Conservation (phyloP, 2,797 vertebrate genomes). For the Sparidentex hasta region DNA sequence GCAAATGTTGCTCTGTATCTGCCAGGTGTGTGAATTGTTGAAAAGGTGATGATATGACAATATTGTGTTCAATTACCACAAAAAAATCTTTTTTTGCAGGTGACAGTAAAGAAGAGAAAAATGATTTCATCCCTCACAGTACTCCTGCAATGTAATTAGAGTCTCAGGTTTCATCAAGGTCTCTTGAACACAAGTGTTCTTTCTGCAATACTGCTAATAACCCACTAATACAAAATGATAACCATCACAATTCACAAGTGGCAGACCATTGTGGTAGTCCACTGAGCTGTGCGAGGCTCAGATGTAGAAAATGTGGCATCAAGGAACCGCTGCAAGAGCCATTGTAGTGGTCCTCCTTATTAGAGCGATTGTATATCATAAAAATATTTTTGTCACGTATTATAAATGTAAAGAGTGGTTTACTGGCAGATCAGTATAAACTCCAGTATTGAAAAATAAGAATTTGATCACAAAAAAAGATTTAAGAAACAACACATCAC, state of each 20-base stretch:
- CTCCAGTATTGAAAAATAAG: no score
- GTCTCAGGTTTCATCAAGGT: neutral
- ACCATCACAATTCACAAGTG: neutral
- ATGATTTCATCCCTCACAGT: neutral
- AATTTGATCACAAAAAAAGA: no score
- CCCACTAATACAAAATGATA: slow-evolving; percentile 18
- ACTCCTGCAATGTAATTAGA: neutral
- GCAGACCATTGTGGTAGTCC: neutral
- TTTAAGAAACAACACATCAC: neutral
- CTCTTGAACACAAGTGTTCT: neutral
- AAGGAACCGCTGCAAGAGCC: neutral
- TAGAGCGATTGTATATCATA: neutral
- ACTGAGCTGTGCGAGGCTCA: neutral
- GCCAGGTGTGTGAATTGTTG: neutral
- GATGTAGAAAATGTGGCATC: neutral
- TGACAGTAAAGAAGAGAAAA: slow-evolving; percentile 2
- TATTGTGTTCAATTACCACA: neutral
- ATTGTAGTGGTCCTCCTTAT: no score
- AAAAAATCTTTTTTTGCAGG: neutral
- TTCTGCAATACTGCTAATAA: neutral
- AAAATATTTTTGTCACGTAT: no score
- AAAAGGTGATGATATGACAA: neutral
- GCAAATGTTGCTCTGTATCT: neutral
- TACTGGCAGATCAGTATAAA: no score
- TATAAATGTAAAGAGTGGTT: no score